Percentiles rank a stretch among this genome's conserved stretches.
phyloP scores from a whole-genome alignment of 2,888 invertebrate genomes.

The Monochamus alternatus region DNA sequence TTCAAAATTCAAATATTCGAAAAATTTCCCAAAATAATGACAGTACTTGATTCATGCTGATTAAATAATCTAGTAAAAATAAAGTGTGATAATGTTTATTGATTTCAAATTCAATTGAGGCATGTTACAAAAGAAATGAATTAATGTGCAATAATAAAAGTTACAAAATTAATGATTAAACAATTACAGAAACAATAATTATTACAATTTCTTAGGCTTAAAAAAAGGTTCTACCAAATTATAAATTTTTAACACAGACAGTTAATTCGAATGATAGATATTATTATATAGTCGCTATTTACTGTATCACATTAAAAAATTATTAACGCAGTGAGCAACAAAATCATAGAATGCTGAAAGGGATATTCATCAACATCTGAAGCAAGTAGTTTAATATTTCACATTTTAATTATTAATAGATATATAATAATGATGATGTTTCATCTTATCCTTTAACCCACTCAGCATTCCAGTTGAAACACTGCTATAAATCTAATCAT shows the following conservation, averaged over 20 bases:
- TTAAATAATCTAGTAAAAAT: slow-evolving; percentile 6
- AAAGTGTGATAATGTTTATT: slow-evolving; percentile 65
- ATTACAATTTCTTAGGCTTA: slow-evolving; percentile 22
- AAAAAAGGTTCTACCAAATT: background rate
- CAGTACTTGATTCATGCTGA: too few species aligned
- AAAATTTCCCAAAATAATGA: too few species aligned
- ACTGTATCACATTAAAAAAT: slow-evolving; percentile 36
- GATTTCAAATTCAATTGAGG: slow-evolving; percentile 69
- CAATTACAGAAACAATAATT: slow-evolving; percentile 26
- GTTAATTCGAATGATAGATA: background rate
- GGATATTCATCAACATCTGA: background rate
- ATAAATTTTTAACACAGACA: background rate
- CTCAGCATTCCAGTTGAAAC: slow-evolving; percentile 1
- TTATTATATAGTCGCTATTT: background rate
- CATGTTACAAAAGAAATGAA: slow-evolving; percentile 35
- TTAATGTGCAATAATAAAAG: slow-evolving; percentile 3
- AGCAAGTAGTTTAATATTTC: too few species aligned
- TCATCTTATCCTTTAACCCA: background rate
- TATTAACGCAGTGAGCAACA: slow-evolving; percentile 17
- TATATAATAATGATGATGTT: too few species aligned
- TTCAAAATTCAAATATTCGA: too few species aligned
- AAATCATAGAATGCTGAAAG: slow-evolving; percentile 28
- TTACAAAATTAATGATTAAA: slow-evolving; percentile 26
- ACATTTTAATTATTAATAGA: too few species aligned
- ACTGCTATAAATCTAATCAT: slow-evolving; percentile 33